Evolutionary conservation across 2,797 vertebrate genomes (phyloP), one percentile per base, ranked within the genome.

Genomic region (Hemibagrus guttatus): DNA sequence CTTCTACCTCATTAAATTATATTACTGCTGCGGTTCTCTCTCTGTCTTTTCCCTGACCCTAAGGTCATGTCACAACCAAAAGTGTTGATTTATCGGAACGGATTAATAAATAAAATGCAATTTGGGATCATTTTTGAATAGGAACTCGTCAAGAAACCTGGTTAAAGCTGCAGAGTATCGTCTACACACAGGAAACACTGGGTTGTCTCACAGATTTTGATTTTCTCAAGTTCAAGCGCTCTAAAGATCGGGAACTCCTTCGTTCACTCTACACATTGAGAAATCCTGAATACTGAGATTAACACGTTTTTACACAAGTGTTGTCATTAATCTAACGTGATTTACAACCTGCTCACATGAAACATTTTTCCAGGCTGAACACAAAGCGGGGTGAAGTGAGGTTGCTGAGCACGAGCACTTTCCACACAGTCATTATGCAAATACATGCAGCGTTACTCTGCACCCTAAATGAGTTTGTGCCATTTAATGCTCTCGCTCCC

Each of bases 391-490:
- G 56, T 61, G 54, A 81, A 63, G 78, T 4, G 78, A 61, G 58
- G 21, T 46, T 61, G 56, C 31, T 26, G 35, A 80, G 78, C 35
- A 42, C 78, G 14, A 75, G 49, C 69, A 74, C 80, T 81, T 68
- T 80, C 78, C 23, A 26, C 58, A 13, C 42, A 39, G 74, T 11
- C 35, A 79, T 84, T 87, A 87, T 87, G 86, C 64, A 71, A 84
- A 87, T 87, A 26, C 68, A 81, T 85, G 87, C 87, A 66, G 87
- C 66, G 39, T 85, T 84, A 66, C 52, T 84, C 71, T 79, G 74
- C 63, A 87, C 39, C 82, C 81, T 31, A 87, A 87, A 87, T 87
- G 83, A 85, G 83, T 85, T 66, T 85, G 78, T 71, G 83, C 83
- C 75, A 69, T 85, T 52, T 28, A 85, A 75, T 76, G 74, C 17